Base-by-base conservation (phyloP, 2,888 invertebrate species). In the Scrobipalpa costella region DNA sequence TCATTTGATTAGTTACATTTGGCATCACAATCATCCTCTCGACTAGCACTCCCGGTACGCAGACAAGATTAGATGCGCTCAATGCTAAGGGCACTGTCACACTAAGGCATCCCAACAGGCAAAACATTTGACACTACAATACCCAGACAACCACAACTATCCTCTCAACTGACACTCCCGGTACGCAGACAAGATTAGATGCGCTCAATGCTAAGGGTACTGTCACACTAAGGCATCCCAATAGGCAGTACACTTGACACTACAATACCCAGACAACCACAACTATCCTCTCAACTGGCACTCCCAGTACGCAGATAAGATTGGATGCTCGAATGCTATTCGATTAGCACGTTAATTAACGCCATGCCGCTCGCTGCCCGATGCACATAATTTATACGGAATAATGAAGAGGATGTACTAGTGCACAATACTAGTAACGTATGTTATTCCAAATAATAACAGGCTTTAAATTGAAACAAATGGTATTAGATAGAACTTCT, bases 281-380 rank as follows among this genome's bases (percentile, higher is more conserved):
- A 13, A 40, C 3, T 13, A 49, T 49, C 17, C 47, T 19, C 19
- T 19, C 7, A 11, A 19, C 19, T 50, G 9, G 17, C 50, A 19
- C 50, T 19, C 50, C 50, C 50, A 9, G 50, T 50, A 50, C 19
- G 50, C 21, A 17, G 19, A 50, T 50, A 60, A 27, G 19, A 61
- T 36, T 34, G 50, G 34, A 50, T 36, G 36, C 36, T 6, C 17
- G n/a, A 8, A 17, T 7, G 40, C 19, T 17, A 61, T 61, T 61
- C 36, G 50, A 61, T 61, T 50, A 61, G 61, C 21, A n/a, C 17
- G 19, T 27, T 60, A 62, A 65, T 52, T 68, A 61, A 49, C 58
- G 19, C 55, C 27, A 27, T n/a, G 11, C n/a, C 13, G 33, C 15
- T 27, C 11, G 8, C 50, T 21, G 50, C 50, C 21, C 50, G 19